Conservation (phyloP, 2,797 vertebrate genomes). For the Anabas testudineus region DNA sequence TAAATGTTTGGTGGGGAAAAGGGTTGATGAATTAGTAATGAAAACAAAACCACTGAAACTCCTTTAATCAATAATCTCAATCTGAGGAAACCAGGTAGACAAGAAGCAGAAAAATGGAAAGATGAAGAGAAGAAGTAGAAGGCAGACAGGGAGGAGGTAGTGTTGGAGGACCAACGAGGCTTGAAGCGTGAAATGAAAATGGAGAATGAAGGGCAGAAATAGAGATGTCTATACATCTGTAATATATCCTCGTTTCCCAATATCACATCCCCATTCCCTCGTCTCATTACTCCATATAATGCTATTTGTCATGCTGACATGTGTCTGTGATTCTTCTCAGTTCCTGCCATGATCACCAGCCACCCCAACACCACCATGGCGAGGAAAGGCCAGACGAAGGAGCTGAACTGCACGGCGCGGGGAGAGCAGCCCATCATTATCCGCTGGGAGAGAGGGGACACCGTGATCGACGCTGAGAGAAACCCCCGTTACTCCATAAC, state of each 20-base stretch:
- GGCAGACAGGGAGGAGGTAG: constrained; percentile 48
- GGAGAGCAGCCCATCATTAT: constrained; percentile 98
- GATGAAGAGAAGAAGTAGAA: constrained; percentile 28
- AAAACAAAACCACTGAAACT: constrained; percentile 81
- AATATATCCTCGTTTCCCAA: constrained; percentile 60
- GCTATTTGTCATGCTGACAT: constrained; percentile 62
- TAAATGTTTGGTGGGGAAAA: constrained; percentile 65
- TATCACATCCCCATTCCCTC: constrained; percentile 49
- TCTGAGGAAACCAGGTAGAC: constrained; percentile 56
- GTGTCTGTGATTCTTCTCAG: constrained; percentile 78
- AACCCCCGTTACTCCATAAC: constrained; percentile 96
- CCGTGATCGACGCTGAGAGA: constrained; percentile 96
- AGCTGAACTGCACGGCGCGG: constrained; percentile 95
- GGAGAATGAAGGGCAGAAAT: constrained; percentile 61
- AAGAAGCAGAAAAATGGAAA: constrained; percentile 37
- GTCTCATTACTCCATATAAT: constrained; percentile 70
- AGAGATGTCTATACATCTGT: constrained; percentile 76
- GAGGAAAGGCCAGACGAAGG: constrained; percentile 96
- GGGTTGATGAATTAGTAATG: constrained; percentile 80
- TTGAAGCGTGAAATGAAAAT: constrained; percentile 79
- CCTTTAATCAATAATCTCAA: constrained; percentile 75
- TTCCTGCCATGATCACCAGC: constrained; percentile 98
- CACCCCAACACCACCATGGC: constrained; percentile 98
- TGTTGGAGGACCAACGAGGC: constrained; percentile 52
- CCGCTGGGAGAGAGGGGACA: constrained; percentile 98